Evolutionary conservation across 2,888 invertebrate genomes (phyloP).

Genomic region (Mimas tiliae): DNA sequence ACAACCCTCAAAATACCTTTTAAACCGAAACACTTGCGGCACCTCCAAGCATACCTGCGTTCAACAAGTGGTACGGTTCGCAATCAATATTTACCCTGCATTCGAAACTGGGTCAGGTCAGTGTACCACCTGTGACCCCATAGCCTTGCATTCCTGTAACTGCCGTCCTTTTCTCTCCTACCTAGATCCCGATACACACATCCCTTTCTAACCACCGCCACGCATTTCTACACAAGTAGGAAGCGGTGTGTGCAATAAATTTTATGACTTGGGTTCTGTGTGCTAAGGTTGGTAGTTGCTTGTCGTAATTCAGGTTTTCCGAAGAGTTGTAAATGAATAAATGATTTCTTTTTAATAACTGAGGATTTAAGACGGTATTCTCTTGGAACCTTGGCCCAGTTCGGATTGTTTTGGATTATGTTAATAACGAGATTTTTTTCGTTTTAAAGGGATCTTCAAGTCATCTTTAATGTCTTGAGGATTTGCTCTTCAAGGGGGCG

Average conservation of each 20-base stretch:
- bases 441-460: neutral
- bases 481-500: neutral
- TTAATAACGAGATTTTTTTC: slow-evolving; percentile 25
- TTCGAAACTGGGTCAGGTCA: slow-evolving; percentile 79
- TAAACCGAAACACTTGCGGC: slow-evolving; percentile 29
- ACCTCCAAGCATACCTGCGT: slow-evolving; percentile 35
- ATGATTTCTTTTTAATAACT: slow-evolving; percentile 25
- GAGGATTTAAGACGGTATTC: slow-evolving; percentile 45
- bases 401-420: slow-evolving; percentile 37
- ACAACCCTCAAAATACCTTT: slow-evolving; percentile 7
- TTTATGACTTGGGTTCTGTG: slow-evolving; percentile 7
- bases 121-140: slow-evolving; percentile 77
- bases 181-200: slow-evolving; percentile 41
- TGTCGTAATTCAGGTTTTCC: neutral
- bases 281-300: slow-evolving; percentile 12
- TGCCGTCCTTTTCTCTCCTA: slow-evolving; percentile 52
- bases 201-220: slow-evolving; percentile 69
- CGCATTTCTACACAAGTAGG: slow-evolving; percentile 73
- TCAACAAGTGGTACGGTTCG: slow-evolving; percentile 75
- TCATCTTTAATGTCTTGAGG: neutral
- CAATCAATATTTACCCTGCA: slow-evolving; percentile 83
- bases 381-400: slow-evolving; percentile 63
- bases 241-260: slow-evolving; percentile 66
- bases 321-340: slow-evolving; percentile 25
- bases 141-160: slow-evolving; percentile 74